A percentile compares a stretch with the other conserved stretches of the same genome.
phyloP scores from a whole-genome alignment of 2,797 vertebrate genomes.

The Myotis planiceps region DNA sequence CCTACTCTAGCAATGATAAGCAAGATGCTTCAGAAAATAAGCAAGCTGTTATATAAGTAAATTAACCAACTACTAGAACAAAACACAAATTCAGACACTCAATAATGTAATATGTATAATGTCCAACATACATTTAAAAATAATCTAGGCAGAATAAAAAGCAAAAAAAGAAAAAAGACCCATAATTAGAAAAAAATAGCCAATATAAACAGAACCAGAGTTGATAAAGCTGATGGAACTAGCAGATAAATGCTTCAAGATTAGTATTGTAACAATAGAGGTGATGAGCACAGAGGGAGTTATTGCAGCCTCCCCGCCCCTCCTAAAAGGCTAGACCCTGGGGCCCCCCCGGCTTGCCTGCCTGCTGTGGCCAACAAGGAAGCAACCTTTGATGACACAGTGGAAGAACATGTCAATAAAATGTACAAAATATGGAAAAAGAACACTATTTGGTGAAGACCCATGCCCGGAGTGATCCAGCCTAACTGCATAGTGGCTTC shows the following conservation, averaged over 20 bases:
- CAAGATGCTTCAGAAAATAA: not conserved
- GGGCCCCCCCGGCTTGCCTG: not conserved
- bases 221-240: not conserved
- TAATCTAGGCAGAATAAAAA: not conserved
- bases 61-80: not conserved
- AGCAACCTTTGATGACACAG: not conserved
- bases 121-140: not conserved
- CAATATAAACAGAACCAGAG: not conserved
- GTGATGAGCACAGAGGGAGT: not conserved
- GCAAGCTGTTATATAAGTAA: not conserved
- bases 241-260: not conserved
- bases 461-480: not conserved
- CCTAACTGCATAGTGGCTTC: not conserved
- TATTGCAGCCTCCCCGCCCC: too few species aligned
- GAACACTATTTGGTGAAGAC: not conserved
- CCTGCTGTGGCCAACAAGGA: not conserved
- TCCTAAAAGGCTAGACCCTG: not conserved
- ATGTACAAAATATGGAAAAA: not conserved
- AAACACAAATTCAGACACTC: conserved; percentile 12
- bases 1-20: not conserved
- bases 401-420: not conserved
- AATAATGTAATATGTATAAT: not conserved
- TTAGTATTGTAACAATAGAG: not conserved
- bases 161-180: not conserved
- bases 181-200: not conserved